phyloP scores from a whole-genome alignment of 2,797 vertebrate species.

The Bucorvus abyssinicus region DNA sequence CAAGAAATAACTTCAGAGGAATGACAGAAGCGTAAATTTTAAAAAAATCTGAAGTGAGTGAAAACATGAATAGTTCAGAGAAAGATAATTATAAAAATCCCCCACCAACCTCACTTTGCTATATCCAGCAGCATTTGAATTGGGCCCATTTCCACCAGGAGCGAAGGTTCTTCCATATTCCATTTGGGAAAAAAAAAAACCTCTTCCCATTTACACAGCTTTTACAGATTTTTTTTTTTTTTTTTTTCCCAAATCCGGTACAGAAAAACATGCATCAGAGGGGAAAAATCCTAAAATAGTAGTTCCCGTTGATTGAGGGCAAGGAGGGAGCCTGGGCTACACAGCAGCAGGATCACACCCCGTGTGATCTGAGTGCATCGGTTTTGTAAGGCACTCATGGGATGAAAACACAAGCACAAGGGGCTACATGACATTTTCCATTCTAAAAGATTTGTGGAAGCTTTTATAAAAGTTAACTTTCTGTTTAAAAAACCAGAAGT shows the following conservation, averaged over 20 bases:
- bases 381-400: rapidly evolving
- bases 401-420: background rate
- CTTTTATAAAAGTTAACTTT: background rate
- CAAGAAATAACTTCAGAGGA: background rate
- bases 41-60: background rate
- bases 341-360: background rate
- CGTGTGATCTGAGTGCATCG: background rate
- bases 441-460: background rate
- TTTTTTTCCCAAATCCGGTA: background rate
- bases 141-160: background rate
- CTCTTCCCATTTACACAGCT: background rate
- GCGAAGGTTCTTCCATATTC: background rate
- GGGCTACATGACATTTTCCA: background rate
- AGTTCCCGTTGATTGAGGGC: background rate
- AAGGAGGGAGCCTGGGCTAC: background rate
- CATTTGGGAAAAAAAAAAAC: background rate
- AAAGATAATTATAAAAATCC: background rate
- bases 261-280: background rate
- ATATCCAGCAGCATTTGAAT: background rate
- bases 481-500: background rate
- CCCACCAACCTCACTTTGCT: background rate
- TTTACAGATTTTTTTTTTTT: background rate
- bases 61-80: background rate
- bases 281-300: background rate
- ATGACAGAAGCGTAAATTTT: background rate